Base-by-base conservation (phyloP, 2,797 vertebrate species). In the Xiphorhynchus erythropygius region DNA sequence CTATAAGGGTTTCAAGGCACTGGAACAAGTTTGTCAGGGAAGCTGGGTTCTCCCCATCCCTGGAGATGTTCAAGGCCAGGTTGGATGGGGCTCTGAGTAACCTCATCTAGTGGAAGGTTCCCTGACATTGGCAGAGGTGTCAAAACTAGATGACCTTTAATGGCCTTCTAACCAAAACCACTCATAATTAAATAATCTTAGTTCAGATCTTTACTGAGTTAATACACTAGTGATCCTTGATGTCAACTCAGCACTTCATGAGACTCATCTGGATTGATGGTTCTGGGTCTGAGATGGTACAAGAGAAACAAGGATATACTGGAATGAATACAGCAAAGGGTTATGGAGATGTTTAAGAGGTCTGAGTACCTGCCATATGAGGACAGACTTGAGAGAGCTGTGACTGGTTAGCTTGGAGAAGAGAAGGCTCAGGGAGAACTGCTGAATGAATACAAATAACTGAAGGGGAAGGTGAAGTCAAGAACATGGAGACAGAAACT, bases 1-100 rank as follows among this genome's bases (percentile, higher is more conserved):
- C 19, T 39, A 2, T 24, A 14, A 25, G n/a, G 7, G 9, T n/a
- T 16, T 17, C n/a, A 23, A 53, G 39, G 19, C 22, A 30, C 4
- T 46, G 30, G 30, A 53, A 53, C 7, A 25, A n/a, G 30, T 18
- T 77, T 11, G 6, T 30, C 4, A 22, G 41, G 30, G 41, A 55
- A 69, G 6, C 1, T 69, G 39, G 28, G 28, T 9, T 33, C 3
- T 13, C 4, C 6, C 4, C 16, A n/a, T n/a, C 15, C 9, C 13
- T 8, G 7, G 28, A 53, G 30, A 3, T 44, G 13, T 21, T 53
- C 16, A 39, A 39, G 39, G 11, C 39, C 23, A 33, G 30, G 9
- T 14, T 77, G 41, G 17, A 41, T 39, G 33, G 6, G 16, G 30
- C 41, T 55, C 24, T 55, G n/a, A 77, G 7, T 33, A 77, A 46